Evolutionary conservation across 2,797 vertebrate genomes (phyloP), one percentile per base, ranked within the genome.

Genomic region (Hybognathus amarus): DNA sequence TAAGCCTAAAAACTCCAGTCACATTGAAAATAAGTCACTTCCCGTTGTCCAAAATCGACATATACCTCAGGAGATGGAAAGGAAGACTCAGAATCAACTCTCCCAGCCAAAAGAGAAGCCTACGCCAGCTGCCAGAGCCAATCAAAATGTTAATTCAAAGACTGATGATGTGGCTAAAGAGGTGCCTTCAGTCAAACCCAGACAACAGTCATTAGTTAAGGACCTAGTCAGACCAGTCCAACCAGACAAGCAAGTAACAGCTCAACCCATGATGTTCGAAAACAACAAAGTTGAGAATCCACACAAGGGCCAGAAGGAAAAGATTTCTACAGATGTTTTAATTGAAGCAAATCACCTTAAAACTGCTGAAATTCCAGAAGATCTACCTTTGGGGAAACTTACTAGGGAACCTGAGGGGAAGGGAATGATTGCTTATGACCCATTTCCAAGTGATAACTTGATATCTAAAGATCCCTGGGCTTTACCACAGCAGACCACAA

Each of bases 161-260:
- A 24, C 42, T 64, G 66, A 68, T 68, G 76, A 77, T 40, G 85
- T 88, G 24, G 38, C 80, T 85, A 89, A 88, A 85, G 90, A 91
- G 11, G 73, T 84, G 12, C 93, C 94, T 27, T 88, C 69, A 59
- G 91, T 92, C 68, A 95, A 90, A 91, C 92, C 92, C n/a, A 94
- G 94, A 84, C 93, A 92, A 86, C 91, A 74, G 42, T 6, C n/a
- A n/a, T 82, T 30, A 82, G 78, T 0, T 50, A 91, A 86, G 63
- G 91, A 93, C 45, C 68, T 87, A 13, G 84, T 24, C 24, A 71
- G 67, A 9, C 85, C 86, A 74, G 71, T 88, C 20, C 74, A 91
- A 79, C 82, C 82, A 80, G 68, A 83, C 54, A 71, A 84, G 84
- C 73, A 50, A 27, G 47, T 64, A 61, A 50, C 47, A 10, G 15